phyloP scores from a whole-genome alignment of 2,113 vertebrate species.

The Hassar affinis region DNA sequence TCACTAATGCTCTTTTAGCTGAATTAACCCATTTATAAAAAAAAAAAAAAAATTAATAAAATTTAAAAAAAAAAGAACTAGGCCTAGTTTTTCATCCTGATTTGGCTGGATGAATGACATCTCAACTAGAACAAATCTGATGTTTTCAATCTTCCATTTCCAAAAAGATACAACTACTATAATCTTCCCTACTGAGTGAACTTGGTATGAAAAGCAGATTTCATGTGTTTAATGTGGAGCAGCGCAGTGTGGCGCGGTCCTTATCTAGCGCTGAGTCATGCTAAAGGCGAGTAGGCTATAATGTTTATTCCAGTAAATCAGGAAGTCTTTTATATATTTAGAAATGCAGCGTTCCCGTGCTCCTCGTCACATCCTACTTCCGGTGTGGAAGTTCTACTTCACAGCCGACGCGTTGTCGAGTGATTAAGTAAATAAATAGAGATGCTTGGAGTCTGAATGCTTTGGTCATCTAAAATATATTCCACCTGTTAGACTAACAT shows the following conservation, averaged over 20 bases:
- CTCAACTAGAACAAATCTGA: neutral
- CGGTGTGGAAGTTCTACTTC: neutral
- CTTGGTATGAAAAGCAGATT: neutral
- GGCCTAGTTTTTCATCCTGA: neutral
- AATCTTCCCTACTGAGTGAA: neutral
- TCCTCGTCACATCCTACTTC: slow-evolving; percentile 15
- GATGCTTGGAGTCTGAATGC: no score
- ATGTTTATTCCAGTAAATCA: slow-evolving; percentile 70
- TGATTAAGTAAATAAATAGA: neutral
- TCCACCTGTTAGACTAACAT: neutral
- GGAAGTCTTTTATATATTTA: slow-evolving; percentile 58
- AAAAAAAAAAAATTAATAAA: no score
- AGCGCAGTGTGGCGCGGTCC: slow-evolving; percentile 33
- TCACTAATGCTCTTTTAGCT: no score
- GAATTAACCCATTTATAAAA: no score
- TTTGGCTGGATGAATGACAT: neutral
- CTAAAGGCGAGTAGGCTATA: slow-evolving; percentile 52
- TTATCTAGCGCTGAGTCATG: slow-evolving; percentile 66
- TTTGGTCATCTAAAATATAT: neutral
- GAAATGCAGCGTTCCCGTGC: slow-evolving; percentile 17
- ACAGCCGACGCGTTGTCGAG: neutral
- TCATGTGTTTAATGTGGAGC: slow-evolving; percentile 3
- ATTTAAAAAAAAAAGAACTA: neutral
- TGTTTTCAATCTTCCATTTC: neutral
- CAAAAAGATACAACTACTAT: neutral